phyloP scores from a whole-genome alignment of 2,888 invertebrate genomes.

The Hoplodrina ambigua region DNA sequence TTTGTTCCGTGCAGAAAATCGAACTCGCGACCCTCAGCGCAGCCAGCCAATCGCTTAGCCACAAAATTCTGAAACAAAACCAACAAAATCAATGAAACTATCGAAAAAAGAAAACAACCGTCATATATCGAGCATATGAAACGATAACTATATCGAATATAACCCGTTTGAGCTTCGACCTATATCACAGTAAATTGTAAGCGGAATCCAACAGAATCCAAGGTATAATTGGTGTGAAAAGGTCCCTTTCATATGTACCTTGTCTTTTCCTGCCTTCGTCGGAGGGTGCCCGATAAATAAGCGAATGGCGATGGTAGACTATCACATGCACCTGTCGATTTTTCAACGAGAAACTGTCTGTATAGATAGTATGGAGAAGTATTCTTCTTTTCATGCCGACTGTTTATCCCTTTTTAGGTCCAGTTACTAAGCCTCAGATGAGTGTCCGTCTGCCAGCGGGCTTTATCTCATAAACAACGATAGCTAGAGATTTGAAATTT shows the following conservation, averaged over 20 bases:
- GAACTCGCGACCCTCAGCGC: no score
- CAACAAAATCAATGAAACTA: background rate
- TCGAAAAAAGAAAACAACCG: background rate
- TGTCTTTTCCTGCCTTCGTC: constrained; percentile 73
- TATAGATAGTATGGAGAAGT: constrained; percentile 65
- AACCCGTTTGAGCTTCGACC: constrained; percentile 39
- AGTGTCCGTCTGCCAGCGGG: no score
- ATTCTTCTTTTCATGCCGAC: no score
- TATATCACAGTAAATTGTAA: constrained; percentile 61
- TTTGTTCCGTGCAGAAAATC: no score
- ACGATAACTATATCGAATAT: constrained; percentile 32
- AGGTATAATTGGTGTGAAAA: constrained; percentile 74
- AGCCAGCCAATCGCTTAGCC: background rate
- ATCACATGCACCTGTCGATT: constrained; percentile 87
- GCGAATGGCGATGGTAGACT: constrained; percentile 77
- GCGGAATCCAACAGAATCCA: constrained; percentile 52
- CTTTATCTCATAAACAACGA: no score
- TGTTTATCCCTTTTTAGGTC: no score
- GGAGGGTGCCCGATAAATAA: constrained; percentile 81
- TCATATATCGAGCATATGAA: constrained; percentile 29
- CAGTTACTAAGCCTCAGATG: no score
- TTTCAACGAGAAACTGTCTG: constrained; percentile 70
- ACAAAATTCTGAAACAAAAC: background rate
- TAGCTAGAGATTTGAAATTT: no score
- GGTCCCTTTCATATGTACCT: constrained; percentile 69